Percentiles rank a stretch among this genome's conserved stretches.
phyloP scores from a whole-genome alignment of 2,113 vertebrate species.

The Gopherus flavomarginatus region DNA sequence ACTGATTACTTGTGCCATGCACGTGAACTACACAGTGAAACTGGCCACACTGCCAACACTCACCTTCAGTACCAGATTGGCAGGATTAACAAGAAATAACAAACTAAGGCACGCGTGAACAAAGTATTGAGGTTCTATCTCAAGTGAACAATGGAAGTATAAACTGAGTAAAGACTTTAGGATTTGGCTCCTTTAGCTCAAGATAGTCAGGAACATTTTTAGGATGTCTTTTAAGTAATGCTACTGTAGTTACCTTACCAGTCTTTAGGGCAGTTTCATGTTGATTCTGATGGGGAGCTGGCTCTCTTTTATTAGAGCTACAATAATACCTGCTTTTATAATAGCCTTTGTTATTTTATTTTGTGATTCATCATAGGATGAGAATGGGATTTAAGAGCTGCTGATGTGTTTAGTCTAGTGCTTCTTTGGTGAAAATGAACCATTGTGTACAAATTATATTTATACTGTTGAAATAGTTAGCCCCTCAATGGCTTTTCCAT shows the following conservation, averaged over 20 bases:
- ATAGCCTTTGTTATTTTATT: background rate
- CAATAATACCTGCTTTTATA: constrained; percentile 48
- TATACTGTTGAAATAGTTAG: background rate
- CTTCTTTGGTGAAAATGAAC: constrained; percentile 40
- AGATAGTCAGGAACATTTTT: constrained; percentile 33
- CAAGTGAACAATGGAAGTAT: background rate
- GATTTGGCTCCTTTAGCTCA: constrained; percentile 24
- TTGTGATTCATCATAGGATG: constrained; percentile 28
- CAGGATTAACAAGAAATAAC: background rate
- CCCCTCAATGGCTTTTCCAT: background rate
- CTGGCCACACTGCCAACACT: constrained; percentile 1
- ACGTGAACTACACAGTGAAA: background rate
- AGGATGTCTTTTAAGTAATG: background rate
- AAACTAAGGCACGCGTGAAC: background rate
- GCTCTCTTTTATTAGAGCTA: constrained; percentile 42
- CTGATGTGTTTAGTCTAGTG: constrained; percentile 34
- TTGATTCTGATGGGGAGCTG: constrained; percentile 35
- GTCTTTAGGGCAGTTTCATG: constrained; percentile 14
- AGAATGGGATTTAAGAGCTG: constrained; percentile 40
- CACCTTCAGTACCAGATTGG: background rate
- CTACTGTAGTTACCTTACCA: constrained; percentile 26
- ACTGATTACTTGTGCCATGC: constrained; percentile 36
- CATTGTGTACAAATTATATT: background rate
- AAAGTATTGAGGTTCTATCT: background rate
- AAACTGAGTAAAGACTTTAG: background rate